Percentiles rank a stretch among this genome's conserved stretches.
These are phyloP conservation scores for Neodon shergylaensis DNA, from an alignment of 2,113 vertebrate genomes.

Conservation along the genomic window DNA sequence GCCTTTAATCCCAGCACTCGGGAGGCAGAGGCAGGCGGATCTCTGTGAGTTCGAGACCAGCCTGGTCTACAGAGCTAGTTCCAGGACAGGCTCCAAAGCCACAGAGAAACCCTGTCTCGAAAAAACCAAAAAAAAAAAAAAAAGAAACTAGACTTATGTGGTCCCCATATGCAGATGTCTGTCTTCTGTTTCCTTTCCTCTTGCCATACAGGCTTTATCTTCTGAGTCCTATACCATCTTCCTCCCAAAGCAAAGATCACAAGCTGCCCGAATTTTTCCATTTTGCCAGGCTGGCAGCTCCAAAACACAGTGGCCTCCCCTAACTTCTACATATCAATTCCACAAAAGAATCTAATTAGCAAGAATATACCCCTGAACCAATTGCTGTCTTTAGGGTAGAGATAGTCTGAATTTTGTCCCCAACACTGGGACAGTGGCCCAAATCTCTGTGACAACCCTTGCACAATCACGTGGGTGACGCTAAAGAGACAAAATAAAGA, in stretches of 20 bases:
- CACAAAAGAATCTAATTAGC: background rate
- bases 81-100: too few species aligned
- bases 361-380: background rate
- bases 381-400: background rate
- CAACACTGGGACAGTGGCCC: background rate
- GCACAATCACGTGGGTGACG: background rate
- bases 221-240: background rate
- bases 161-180: background rate
- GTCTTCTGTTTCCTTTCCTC: background rate
- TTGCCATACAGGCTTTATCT: background rate
- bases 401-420: background rate
- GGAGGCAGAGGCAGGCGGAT: too few species aligned
- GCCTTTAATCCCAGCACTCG: too few species aligned
- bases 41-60: too few species aligned
- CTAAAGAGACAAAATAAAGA: slow-evolving; percentile 1
- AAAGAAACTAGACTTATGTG: background rate
- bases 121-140: too few species aligned
- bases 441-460: background rate
- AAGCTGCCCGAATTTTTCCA: background rate
- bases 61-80: too few species aligned
- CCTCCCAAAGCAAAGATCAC: background rate
- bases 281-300: background rate
- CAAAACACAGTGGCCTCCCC: background rate
- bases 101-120: too few species aligned
- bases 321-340: background rate